Conservation (phyloP, 2,888 invertebrate genomes). For the Eristalis intricaria region DNA sequence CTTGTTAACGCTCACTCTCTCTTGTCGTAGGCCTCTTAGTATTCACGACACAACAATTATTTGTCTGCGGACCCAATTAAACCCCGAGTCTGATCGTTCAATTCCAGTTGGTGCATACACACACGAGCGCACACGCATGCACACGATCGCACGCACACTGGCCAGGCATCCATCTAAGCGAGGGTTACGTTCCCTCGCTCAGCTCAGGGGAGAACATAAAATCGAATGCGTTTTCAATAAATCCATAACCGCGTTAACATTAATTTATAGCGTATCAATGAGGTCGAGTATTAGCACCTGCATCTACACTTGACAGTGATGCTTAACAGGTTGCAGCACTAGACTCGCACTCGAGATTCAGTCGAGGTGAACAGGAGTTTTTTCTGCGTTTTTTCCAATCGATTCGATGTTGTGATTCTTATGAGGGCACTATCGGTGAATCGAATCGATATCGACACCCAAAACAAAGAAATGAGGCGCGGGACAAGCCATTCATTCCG, state of each 20-base stretch:
- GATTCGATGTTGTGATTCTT: neutral
- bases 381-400: neutral
- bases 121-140: neutral
- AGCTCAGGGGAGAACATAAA: slow-evolving; percentile 7
- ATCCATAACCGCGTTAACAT: slow-evolving; percentile 26
- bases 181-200: neutral
- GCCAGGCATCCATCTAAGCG: neutral
- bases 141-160: neutral
- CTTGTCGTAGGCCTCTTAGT: neutral
- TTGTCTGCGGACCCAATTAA: slow-evolving; percentile 16
- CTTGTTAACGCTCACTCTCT: slow-evolving; percentile 6
- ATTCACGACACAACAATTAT: slow-evolving; percentile 13
- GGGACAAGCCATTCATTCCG: slow-evolving; percentile 5
- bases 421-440: neutral
- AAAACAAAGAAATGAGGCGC: neutral
- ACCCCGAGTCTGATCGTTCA: slow-evolving; percentile 10
- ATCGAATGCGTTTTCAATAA: slow-evolving; percentile 48
- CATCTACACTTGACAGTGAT: neutral
- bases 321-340: neutral
- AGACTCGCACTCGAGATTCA: too few relatives aligned
- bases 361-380: neutral
- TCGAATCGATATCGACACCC: neutral
- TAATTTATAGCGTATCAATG: slow-evolving; percentile 28
- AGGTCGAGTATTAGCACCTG: slow-evolving; percentile 27
- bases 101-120: slow-evolving; percentile 13